A percentile compares a stretch with the other conserved stretches of the same genome.
phyloP scores from a whole-genome alignment of 2,113 vertebrate genomes.

The Centrocercus urophasianus region DNA sequence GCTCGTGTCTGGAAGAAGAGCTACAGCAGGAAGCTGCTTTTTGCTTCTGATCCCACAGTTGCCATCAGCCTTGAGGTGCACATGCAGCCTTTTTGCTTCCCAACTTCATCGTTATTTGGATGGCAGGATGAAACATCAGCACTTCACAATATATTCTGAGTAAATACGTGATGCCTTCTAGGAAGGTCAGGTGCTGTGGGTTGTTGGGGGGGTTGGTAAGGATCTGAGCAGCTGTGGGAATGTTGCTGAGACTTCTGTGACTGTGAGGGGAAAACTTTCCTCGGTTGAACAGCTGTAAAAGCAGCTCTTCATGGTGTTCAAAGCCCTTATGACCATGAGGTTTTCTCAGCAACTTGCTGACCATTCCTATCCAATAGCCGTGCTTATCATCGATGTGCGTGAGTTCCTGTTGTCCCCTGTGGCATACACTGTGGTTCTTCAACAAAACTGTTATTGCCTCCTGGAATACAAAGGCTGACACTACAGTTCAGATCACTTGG shows the following conservation, averaged over 20 bases:
- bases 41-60: too few relatives aligned
- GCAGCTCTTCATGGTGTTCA: neutral
- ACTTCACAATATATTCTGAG: accelerated
- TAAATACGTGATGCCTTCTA: neutral
- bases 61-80: accelerated
- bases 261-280: neutral
- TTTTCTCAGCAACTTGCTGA: neutral
- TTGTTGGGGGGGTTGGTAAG: neutral
- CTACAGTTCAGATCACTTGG: neutral
- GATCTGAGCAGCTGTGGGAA: neutral
- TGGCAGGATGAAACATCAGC: neutral
- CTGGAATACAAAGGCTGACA: neutral
- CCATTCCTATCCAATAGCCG: neutral
- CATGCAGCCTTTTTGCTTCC: neutral
- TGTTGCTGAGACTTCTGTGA: neutral
- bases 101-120: accelerated
- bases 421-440: neutral
- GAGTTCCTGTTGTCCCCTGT: neutral
- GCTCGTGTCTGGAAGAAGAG: accelerated
- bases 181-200: neutral
- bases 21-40: neutral
- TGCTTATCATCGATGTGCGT: accelerated
- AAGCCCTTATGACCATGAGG: too few relatives aligned
- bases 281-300: accelerated
- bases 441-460: neutral